Base-by-base conservation (phyloP, 2,113 vertebrate genomes). In the Hemiprocne comata region DNA sequence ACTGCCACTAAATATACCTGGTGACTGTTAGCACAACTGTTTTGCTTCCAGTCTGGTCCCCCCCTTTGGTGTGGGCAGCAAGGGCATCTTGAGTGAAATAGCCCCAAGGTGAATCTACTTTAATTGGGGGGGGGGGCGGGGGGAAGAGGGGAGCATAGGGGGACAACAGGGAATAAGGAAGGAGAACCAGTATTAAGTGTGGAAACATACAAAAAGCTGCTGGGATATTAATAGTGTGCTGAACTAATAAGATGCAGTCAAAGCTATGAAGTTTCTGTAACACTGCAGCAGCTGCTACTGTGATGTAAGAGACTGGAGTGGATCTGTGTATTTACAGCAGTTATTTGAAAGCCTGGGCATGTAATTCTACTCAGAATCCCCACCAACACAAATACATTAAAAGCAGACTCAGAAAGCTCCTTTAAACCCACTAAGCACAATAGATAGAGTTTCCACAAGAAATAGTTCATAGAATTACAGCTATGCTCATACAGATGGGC, bases 201-300 rank as follows among this genome's bases (percentile, higher is more conserved):
- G 93, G 67, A 97, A 96, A 95, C 51, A 95, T 90, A 94, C 80
- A 93, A 94, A 95, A 94, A 94, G 67, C 96, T 97, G 57, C 95
- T 86, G 67, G 74, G 78, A 86, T 97, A 97, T 96, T 97, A 95
- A 97, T 96, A 97, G 91, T 78, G 77, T 88, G 89, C 94, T 97
- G 96, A 97, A 96, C 94, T 97, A 97, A 95, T 95, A 96, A 95
- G 92, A 95, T 92, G 80, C 46, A 97, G 95, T 69, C 85, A 95
- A 94, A 93, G 87, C 92, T 83, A 87, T 93, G 95, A 93, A 93
- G 90, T 89, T 97, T 95, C 96, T 93, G 91, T 90, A 92, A 87
- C 69, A 87, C 76, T 1, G 0, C 85, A 97, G 93, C 97, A 97
- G 96, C 96, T 97, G 96, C 86, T 94, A 61, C 93, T 81, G 71